Evolutionary conservation across 2,113 vertebrate species (phyloP).

Genomic region (Muntiacus muntjak): DNA sequence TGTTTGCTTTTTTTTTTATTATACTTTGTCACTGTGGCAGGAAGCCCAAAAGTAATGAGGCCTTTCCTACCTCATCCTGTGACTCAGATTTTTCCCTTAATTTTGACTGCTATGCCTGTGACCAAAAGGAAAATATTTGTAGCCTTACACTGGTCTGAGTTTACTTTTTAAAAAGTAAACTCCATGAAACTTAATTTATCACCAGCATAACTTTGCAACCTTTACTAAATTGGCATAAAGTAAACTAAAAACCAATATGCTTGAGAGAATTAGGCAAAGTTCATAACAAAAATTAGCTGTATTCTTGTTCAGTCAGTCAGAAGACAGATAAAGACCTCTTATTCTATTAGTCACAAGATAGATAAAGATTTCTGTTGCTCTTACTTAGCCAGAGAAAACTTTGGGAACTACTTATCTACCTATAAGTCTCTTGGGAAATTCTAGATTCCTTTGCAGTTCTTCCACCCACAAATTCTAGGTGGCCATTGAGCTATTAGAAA

Average conservation of each 20-base stretch:
- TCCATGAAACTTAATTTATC: background rate
- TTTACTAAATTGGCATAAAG: background rate
- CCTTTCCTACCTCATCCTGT: background rate
- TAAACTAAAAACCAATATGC: background rate
- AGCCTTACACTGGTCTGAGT: background rate
- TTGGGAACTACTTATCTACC: background rate
- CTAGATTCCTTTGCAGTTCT: background rate
- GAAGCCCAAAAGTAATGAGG: background rate
- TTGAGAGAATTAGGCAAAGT: background rate
- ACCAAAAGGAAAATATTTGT: background rate
- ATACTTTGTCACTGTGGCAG: background rate
- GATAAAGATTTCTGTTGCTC: background rate
- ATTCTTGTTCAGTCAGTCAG: background rate
- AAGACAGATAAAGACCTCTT: background rate
- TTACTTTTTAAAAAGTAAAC: background rate
- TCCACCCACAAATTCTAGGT: background rate
- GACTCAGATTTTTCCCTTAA: background rate
- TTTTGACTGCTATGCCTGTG: background rate
- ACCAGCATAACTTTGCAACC: background rate
- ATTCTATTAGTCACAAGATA: background rate
- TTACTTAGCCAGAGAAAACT: background rate
- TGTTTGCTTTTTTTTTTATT: background rate
- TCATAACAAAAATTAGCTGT: background rate
- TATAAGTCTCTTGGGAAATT: background rate
- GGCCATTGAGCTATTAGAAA: background rate